Percentiles rank a stretch among this genome's conserved stretches.
Conservation (phyloP, 35 echinoderm and acorn worm species). For the Stichopus chloronotus region DNA sequence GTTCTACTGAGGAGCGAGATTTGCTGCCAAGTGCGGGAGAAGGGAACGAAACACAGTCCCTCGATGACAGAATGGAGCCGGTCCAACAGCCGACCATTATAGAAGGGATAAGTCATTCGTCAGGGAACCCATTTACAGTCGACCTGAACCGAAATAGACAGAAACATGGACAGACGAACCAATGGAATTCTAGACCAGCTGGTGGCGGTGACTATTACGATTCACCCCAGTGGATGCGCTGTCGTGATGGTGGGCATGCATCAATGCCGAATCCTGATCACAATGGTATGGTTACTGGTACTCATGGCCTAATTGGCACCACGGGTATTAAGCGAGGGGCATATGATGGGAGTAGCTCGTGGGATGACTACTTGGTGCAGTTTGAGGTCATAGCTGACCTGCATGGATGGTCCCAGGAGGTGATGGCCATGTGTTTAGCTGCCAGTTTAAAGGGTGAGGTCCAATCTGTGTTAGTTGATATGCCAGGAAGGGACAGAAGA, state of each 20-base stretch:
- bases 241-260: not conserved
- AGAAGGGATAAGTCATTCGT: not conserved
- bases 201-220: not conserved
- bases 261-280: not conserved
- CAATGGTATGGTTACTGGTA: not conserved
- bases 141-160: not conserved
- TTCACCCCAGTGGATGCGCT: no score
- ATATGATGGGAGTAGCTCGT: conserved; percentile 5
- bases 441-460: conserved; percentile 36
- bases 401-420: not conserved
- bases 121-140: not conserved
- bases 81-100: not conserved
- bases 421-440: conserved; percentile 43
- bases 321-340: not conserved
- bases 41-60: not conserved
- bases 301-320: not conserved
- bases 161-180: not conserved
- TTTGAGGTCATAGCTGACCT: conserved; percentile 39
- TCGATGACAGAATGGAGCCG: not conserved
- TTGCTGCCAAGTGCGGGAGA: not conserved
- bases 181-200: no score
- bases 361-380: conserved; percentile 49
- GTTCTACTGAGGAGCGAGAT: not conserved
- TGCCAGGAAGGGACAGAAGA: not conserved
- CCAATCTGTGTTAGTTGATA: conserved; percentile 29